Conservation (phyloP, 2,888 invertebrate species). For the Stomorhina lunata region DNA sequence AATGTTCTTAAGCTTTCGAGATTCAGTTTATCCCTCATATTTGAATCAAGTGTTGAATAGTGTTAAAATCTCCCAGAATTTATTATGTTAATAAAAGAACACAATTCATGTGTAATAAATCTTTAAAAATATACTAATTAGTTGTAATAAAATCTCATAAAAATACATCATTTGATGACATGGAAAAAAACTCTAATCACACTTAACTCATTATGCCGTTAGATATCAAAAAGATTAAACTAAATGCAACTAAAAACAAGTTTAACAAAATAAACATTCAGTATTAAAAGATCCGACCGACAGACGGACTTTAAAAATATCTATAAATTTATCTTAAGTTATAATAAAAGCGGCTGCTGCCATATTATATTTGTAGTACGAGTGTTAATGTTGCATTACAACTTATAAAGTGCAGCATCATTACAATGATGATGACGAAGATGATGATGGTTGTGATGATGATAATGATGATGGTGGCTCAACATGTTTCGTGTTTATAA, state of each 20-base stretch:
- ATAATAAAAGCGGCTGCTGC: not conserved
- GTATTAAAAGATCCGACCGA: not conserved
- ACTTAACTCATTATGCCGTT: slow-evolving; percentile 17
- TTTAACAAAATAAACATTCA: not conserved
- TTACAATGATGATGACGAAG: too few species aligned
- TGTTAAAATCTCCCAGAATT: too few species aligned
- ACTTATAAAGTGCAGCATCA: slow-evolving; percentile 38
- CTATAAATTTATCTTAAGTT: not conserved
- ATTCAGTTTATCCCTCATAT: too few species aligned
- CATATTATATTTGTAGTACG: not conserved
- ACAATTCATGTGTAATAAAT: too few species aligned
- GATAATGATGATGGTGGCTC: not conserved
- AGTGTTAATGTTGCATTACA: slow-evolving; percentile 31
- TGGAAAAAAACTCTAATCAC: not conserved
- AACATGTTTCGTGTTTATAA: slow-evolving; percentile 1
- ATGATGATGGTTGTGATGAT: too few species aligned
- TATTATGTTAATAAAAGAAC: too few species aligned
- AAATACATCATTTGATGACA: slow-evolving; percentile 11
- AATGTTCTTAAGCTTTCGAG: too few species aligned
- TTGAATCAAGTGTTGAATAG: too few species aligned
- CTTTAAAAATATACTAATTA: not conserved
- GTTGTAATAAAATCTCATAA: too few species aligned
- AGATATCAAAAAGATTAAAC: not conserved
- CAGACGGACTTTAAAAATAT: not conserved
- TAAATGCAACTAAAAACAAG: not conserved